Base-by-base conservation (phyloP, 2,888 invertebrate genomes). In the Heteromyza rotundicornis region DNA sequence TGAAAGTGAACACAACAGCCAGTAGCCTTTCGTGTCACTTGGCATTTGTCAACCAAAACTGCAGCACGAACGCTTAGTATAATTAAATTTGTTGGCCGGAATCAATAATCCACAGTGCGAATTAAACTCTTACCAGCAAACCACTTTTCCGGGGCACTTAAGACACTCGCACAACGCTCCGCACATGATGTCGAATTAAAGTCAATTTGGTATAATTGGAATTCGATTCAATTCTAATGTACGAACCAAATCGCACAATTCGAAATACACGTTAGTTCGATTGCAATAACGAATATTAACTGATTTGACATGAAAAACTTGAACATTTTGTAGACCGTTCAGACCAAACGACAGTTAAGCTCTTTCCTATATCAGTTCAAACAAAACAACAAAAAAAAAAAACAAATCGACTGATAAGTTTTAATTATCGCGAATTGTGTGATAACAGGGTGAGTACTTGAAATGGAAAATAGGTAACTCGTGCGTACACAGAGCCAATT, bases 91-190 rank as follows among this genome's bases (percentile, higher is more conserved):
- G n/a, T n/a, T n/a, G n/a, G n/a, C n/a, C n/a, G n/a, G n/a, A n/a
- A n/a, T n/a, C n/a, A n/a, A n/a, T n/a, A n/a, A 32, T 32, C 12
- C 12, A 12, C 32, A 32, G 12, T 32, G 32, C 40, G 3, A 40
- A 40, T n/a, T 40, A 40, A 40, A 40, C 40, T 10, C 40, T 40
- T 73, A 81, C 80, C 80, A 81, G 68, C 80, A 80, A 47, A 76
- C 64, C 17, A 80, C 71, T 68, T 75, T 78, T 66, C 73, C 81
- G 14, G 80, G 80, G 62, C 80, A 81, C 66, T 81, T 80, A 1
- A 81, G 63, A 63, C 74, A 74, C 66, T 80, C 81, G 64, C 78
- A 79, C 10, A 74, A 62, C 64, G 75, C 76, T 60, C 75, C 67
- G 63, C 80, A 78, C 80, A 81, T 81, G 60, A 73, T 74, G 50